Conservation (phyloP, 2,888 invertebrate genomes). For the Hypsopygia costalis region DNA sequence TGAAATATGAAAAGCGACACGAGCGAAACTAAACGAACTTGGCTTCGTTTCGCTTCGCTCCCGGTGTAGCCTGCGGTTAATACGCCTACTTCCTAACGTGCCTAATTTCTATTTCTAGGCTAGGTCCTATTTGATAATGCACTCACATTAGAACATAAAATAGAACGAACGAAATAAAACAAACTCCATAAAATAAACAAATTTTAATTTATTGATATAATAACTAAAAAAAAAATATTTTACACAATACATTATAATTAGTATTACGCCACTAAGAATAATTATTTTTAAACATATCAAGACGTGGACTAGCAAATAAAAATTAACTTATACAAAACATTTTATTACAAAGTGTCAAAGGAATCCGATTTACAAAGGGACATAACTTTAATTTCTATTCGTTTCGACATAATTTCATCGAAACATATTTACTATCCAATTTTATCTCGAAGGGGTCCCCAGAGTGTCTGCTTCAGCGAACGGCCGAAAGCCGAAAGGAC, state of each 20-base stretch:
- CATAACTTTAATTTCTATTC: conserved; percentile 17
- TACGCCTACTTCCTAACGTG: no score
- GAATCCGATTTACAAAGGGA: conserved; percentile 32
- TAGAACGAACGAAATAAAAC: conserved; percentile 50
- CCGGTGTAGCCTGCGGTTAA: no score
- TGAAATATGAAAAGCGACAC: no score
- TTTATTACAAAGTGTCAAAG: conserved; percentile 32
- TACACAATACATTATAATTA: conserved; percentile 80
- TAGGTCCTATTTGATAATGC: no score
- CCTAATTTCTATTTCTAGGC: no score
- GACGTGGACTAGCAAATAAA: conserved; percentile 78
- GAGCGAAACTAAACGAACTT: no score
- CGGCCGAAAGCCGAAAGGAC: no score
- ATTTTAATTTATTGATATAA: conserved; percentile 80
- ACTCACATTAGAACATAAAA: no score
- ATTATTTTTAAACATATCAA: conserved; percentile 75
- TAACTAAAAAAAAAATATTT: conserved; percentile 74
- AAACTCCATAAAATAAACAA: conserved; percentile 71
- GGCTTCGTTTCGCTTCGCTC: no score
- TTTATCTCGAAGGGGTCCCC: no score
- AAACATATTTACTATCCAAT: no score
- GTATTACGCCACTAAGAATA: conserved; percentile 78
- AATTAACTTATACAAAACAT: conserved; percentile 62
- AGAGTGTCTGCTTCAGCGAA: no score
- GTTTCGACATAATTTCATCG: background rate